Percentiles rank a stretch among this genome's conserved stretches.
Conservation (phyloP, 1,140 invertebrate species). For the Calliopsis andreniformis region DNA sequence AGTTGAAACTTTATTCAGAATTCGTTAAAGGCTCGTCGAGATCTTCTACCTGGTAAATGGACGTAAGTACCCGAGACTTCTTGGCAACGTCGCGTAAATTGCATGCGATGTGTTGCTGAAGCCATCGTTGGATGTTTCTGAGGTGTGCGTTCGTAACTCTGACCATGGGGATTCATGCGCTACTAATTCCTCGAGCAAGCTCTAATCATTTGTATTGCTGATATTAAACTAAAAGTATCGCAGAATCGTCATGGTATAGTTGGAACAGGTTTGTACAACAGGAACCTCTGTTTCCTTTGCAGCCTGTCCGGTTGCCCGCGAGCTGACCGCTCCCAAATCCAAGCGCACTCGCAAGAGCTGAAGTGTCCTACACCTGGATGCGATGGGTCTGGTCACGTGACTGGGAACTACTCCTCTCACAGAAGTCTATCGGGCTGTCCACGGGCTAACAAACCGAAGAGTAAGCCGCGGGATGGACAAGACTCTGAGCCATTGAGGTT, state of each 20-base stretch:
- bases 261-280: constrained; percentile 31
- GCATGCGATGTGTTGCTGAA: constrained; percentile 71
- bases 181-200: neutral
- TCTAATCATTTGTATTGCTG: neutral
- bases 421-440: constrained; percentile 92
- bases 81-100: constrained; percentile 71
- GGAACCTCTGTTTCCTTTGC: constrained; percentile 61
- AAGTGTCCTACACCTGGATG: constrained; percentile 96
- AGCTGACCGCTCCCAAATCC: constrained; percentile 88
- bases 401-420: constrained; percentile 93
- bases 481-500: constrained; percentile 94
- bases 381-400: constrained; percentile 93
- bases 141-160: constrained; percentile 69
- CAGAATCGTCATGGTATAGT: constrained; percentile 57
- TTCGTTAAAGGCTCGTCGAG: constrained; percentile 41
- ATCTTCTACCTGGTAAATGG: constrained; percentile 13
- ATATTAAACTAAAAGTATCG: constrained; percentile 33
- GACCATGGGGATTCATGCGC: constrained; percentile 60
- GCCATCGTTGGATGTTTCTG: constrained; percentile 69
- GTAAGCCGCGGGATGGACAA: constrained; percentile 94
- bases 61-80: constrained; percentile 62
- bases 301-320: constrained; percentile 89
- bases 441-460: constrained; percentile 94
- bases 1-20: no score
- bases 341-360: constrained; percentile 89